These are phyloP conservation scores for Euleptes europaea DNA, from an alignment of 2,113 vertebrate genomes.

Conservation along the genomic window DNA sequence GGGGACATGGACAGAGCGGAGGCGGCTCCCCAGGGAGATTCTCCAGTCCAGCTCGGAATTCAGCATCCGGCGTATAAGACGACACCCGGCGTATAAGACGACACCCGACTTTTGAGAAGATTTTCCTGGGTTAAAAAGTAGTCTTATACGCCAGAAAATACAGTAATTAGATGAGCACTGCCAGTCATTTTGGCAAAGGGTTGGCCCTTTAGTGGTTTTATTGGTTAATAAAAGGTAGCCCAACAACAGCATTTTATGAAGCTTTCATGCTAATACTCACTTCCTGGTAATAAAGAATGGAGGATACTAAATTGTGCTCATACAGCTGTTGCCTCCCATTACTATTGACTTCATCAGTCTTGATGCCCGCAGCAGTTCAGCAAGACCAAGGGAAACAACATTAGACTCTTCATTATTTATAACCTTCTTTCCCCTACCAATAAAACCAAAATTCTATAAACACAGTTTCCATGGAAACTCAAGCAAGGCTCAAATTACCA, in stretches of 20 bases:
- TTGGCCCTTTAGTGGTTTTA: slow-evolving; percentile 32
- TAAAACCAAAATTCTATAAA: slow-evolving; percentile 70
- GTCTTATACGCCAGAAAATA: too few species aligned
- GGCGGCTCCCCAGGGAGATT: too few species aligned
- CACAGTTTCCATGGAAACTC: slow-evolving; percentile 75
- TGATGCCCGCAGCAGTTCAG: slow-evolving; percentile 65
- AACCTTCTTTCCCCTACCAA: slow-evolving; percentile 58
- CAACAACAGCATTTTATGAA: slow-evolving; percentile 27
- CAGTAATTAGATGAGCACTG: slow-evolving; percentile 28
- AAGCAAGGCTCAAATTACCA: slow-evolving; percentile 61
- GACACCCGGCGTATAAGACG: too few species aligned
- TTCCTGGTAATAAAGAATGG: slow-evolving; percentile 62
- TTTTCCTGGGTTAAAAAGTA: too few species aligned
- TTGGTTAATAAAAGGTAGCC: slow-evolving; percentile 48
- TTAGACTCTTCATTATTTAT: slow-evolving; percentile 77
- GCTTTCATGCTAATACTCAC: slow-evolving; percentile 29
- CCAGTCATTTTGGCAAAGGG: slow-evolving; percentile 38
- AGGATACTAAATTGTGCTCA: slow-evolving; percentile 49
- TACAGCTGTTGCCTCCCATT: slow-evolving; percentile 66
- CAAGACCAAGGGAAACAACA: slow-evolving; percentile 70
- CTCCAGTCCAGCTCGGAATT: too few species aligned
- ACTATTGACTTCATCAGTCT: slow-evolving; percentile 63
- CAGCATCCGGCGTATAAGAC: too few species aligned
- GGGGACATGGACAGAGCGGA: too few species aligned
- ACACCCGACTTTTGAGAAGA: too few species aligned